Evolutionary conservation across 2,113 vertebrate genomes (phyloP).

Genomic region (Sula dactylatra): DNA sequence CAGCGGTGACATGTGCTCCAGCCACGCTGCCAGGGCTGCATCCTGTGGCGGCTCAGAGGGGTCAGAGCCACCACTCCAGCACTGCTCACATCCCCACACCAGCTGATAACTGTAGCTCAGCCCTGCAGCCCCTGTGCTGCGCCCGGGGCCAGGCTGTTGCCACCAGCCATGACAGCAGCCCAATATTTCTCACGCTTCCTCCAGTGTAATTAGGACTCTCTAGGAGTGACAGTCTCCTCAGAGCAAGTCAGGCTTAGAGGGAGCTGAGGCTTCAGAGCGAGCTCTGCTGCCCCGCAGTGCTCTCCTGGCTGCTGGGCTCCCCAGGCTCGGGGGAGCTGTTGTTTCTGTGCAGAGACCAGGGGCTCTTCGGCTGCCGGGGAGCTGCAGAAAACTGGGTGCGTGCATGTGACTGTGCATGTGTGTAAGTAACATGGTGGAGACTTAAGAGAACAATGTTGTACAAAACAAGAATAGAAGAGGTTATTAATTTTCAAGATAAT

Average conservation of each 20-base stretch:
- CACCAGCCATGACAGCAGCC: background rate
- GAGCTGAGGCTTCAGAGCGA: background rate
- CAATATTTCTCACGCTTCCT: accelerated
- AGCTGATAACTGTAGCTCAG: accelerated
- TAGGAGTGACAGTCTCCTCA: background rate
- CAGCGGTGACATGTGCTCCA: background rate
- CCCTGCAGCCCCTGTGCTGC: background rate
- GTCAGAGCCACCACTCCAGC: background rate
- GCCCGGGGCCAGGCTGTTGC: background rate
- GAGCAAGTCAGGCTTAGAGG: background rate
- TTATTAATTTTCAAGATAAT: background rate
- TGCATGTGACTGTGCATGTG: accelerated
- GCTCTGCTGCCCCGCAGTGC: background rate
- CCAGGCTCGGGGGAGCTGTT: background rate
- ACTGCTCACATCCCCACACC: background rate
- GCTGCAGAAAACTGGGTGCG: background rate
- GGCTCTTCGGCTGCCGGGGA: background rate
- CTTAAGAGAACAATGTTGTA: background rate
- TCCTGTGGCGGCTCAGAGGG: background rate
- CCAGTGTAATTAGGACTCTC: background rate
- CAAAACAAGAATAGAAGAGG: background rate
- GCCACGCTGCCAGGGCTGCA: background rate
- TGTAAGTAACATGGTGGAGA: background rate
- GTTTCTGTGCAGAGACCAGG: background rate
- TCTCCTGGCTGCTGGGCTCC: background rate